Evolutionary conservation across 2,113 vertebrate genomes (phyloP).

Genomic region (Penelope pileata): DNA sequence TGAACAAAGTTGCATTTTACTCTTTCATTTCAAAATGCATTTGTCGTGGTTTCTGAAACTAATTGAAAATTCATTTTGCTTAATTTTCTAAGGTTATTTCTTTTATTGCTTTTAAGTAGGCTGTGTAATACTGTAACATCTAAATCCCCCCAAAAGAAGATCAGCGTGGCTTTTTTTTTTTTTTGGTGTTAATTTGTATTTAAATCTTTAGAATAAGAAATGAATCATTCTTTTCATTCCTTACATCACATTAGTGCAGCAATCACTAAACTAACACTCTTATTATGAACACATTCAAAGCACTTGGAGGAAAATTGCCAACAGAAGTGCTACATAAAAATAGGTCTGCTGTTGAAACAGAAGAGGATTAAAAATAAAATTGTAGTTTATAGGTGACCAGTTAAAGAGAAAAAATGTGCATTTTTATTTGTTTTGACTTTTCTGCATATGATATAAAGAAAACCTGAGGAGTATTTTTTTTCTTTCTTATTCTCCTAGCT

Average conservation of each 20-base stretch:
- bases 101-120: slow-evolving; percentile 81
- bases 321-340: slow-evolving; percentile 70
- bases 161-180: slow-evolving; percentile 55
- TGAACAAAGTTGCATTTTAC: slow-evolving; percentile 84
- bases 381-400: slow-evolving; percentile 33
- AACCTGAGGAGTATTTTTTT: not conserved
- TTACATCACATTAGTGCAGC: slow-evolving; percentile 78
- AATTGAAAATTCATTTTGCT: slow-evolving; percentile 84
- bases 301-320: slow-evolving; percentile 69
- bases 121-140: slow-evolving; percentile 70
- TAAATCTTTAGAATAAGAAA: slow-evolving; percentile 78
- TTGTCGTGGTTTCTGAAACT: slow-evolving; percentile 78
- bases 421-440: slow-evolving; percentile 46
- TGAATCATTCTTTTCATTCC: slow-evolving; percentile 75
- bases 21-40: slow-evolving; percentile 81
- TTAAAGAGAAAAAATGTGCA: not conserved
- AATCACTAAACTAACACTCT: slow-evolving; percentile 73
- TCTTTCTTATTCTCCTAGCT: not conserved
- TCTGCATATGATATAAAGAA: not conserved
- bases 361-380: slow-evolving; percentile 60
- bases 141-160: slow-evolving; percentile 70
- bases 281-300: slow-evolving; percentile 75
- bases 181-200: slow-evolving; percentile 81
- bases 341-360: slow-evolving; percentile 65
- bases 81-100: slow-evolving; percentile 85